Base-by-base conservation (phyloP, 1,140 invertebrate genomes). In the Zaprionus gabonicus region DNA sequence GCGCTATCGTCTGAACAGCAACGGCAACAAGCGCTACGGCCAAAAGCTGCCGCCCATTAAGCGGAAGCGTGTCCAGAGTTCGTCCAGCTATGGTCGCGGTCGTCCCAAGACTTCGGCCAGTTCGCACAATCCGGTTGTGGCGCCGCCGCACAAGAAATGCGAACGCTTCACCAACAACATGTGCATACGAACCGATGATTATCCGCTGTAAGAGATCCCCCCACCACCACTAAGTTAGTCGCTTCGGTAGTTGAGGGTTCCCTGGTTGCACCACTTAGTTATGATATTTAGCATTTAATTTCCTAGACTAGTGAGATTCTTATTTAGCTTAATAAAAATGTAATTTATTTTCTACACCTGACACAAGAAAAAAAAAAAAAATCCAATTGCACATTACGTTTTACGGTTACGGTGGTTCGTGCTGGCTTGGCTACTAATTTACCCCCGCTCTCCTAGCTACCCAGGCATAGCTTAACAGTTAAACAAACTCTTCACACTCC, bases 111-210 rank as follows among this genome's bases (percentile, higher is more conserved):
- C 74, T 7, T 58, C 78, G 6, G 85, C 75, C 41, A 91, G 88
- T 23, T 78, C 83, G 2, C 81, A 90, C 62, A 82, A 70, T 55
- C 80, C 78, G 0, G 81, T 80, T 23, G 71, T 82, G 28, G 7
- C 78, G 15, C 31, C 78, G 15, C 31, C 80, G 1, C 60, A 80
- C 28, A 87, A 76, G 55, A 92, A 94, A 66, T 97, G 96, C 81
- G 96, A 96, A 75, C 94, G 96, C 62, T 97, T 97, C 87, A 95
- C 96, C 1, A 95, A 95, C 81, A 95, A 95, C 5, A 94, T 97
- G 71, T 97, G 96, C 92, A 93, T 97, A 34, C 95, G 96, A 76
- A 94, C 95, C 53, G 94, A 94, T 12, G 95, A 97, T 91, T 97
- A 97, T 93, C 97, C 96, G 56, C 95, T 95, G 96, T 97, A 94